Percentiles rank a stretch among this genome's conserved stretches.
phyloP scores from a whole-genome alignment of 2,797 vertebrate species.

The Amazona finschi region DNA sequence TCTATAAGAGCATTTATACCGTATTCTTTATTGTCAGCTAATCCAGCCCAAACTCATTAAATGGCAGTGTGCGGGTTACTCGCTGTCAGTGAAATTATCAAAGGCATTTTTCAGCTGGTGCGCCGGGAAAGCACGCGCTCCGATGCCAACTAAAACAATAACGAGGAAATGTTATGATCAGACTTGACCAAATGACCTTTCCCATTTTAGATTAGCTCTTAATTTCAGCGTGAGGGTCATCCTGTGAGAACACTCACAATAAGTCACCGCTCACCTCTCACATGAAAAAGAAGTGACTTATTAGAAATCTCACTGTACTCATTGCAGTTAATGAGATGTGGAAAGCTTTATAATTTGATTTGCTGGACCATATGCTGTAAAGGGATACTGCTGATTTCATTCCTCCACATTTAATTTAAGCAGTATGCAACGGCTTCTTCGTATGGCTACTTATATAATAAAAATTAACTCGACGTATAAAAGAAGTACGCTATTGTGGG shows the following conservation, averaged over 20 bases:
- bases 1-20: conserved; percentile 74
- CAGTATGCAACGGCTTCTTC: conserved; percentile 85
- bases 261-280: conserved; percentile 81
- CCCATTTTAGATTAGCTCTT: conserved; percentile 80
- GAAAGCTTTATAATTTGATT: conserved; percentile 88
- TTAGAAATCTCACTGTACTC: conserved; percentile 83
- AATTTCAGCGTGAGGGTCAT: conserved; percentile 78
- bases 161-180: conserved; percentile 79
- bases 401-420: conserved; percentile 86
- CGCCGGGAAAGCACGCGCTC: conserved; percentile 75
- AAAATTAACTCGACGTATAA: conserved; percentile 88
- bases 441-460: conserved; percentile 87
- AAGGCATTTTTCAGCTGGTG: conserved; percentile 77
- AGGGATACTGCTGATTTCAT: conserved; percentile 84
- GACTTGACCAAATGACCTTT: conserved; percentile 82
- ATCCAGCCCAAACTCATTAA: conserved; percentile 80
- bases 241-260: conserved; percentile 78
- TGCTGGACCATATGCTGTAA: conserved; percentile 85
- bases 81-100: conserved; percentile 79
- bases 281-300: conserved; percentile 82
- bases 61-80: conserved; percentile 78
- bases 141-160: conserved; percentile 80
- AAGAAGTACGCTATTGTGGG: conserved; percentile 87
- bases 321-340: conserved; percentile 86
- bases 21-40: conserved; percentile 78